A percentile compares a stretch with the other conserved stretches of the same genome.
Conservation (phyloP, 92 coral and sea anemone genomes). For the Meandrina meandrites region DNA sequence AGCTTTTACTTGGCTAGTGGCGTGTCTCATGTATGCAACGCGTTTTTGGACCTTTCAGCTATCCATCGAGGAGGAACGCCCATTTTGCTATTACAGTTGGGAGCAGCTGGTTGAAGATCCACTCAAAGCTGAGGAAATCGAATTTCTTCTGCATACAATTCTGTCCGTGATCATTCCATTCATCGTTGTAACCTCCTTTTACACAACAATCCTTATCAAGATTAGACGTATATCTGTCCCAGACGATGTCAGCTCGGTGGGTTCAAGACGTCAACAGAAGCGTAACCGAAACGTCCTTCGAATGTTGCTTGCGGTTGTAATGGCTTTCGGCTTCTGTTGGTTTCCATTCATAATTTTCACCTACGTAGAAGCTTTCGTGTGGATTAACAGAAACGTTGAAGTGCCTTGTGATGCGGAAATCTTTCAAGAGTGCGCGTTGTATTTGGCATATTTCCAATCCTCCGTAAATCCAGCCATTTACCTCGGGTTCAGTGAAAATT, state of each 20-base stretch:
- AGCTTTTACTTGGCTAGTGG: conserved; percentile 20
- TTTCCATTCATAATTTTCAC: conserved; percentile 22
- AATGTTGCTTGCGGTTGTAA: conserved; percentile 23
- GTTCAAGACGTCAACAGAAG: background rate
- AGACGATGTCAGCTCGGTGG: background rate
- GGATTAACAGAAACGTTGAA: background rate
- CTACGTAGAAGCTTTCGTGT: conserved; percentile 3
- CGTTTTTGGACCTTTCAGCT: conserved; percentile 23
- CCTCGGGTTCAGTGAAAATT: conserved; percentile 29
- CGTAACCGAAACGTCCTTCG: conserved; percentile 34
- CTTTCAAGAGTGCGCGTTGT: background rate
- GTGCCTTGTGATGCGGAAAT: conserved; percentile 21
- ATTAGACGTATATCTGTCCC: conserved; percentile 15
- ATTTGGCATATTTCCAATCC: conserved; percentile 15
- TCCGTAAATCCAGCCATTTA: conserved; percentile 39
- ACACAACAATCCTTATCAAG: conserved; percentile 9
- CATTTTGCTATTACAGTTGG: conserved; percentile 27
- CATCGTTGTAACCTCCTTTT: background rate
- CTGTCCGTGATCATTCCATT: conserved; percentile 28
- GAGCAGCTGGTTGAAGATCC: conserved; percentile 3
- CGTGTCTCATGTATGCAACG: conserved; percentile 20
- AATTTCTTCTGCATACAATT: conserved; percentile 15
- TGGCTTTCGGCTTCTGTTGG: conserved; percentile 45
- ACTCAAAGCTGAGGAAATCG: background rate
- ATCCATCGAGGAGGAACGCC: background rate